These are phyloP conservation scores for Trypoxylus dichotomus DNA, from an alignment of 1,140 invertebrate species.

Conservation along the genomic window DNA sequence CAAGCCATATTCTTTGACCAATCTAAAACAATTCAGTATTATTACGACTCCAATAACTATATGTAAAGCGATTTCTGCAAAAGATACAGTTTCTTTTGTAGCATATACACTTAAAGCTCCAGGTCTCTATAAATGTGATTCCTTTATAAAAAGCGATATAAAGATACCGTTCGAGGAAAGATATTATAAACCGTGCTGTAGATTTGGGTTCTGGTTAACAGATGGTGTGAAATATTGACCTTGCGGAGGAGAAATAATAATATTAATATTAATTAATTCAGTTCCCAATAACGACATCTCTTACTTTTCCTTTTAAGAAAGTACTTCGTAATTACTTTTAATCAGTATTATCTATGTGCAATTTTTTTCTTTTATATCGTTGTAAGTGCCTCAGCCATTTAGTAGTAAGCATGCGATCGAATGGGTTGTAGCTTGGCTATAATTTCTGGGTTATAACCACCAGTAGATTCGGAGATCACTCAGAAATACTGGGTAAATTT, in stretches of 20 bases:
- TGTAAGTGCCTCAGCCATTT: neutral
- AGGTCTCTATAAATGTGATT: too few species aligned
- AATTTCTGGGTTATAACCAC: neutral
- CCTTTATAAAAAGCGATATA: too few species aligned
- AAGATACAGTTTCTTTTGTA: too few species aligned
- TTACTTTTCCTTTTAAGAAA: neutral
- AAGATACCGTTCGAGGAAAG: too few species aligned
- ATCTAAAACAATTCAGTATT: too few species aligned
- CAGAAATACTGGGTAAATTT: neutral
- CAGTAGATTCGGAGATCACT: neutral
- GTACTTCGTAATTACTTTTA: neutral
- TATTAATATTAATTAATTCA: neutral
- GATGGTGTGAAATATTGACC: neutral
- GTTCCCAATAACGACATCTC: neutral
- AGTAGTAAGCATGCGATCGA: neutral
- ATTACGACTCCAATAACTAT: too few species aligned
- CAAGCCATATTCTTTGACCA: too few species aligned
- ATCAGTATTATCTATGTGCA: neutral
- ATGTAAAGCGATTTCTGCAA: too few species aligned
- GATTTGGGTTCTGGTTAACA: neutral
- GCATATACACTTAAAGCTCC: too few species aligned
- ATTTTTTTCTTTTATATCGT: constrained; percentile 18
- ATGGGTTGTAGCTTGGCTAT: neutral
- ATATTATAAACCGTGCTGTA: too few species aligned
- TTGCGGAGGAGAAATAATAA: neutral